Evolutionary conservation across 2,113 vertebrate species (phyloP).

Genomic region (Carlito syrichta): DNA sequence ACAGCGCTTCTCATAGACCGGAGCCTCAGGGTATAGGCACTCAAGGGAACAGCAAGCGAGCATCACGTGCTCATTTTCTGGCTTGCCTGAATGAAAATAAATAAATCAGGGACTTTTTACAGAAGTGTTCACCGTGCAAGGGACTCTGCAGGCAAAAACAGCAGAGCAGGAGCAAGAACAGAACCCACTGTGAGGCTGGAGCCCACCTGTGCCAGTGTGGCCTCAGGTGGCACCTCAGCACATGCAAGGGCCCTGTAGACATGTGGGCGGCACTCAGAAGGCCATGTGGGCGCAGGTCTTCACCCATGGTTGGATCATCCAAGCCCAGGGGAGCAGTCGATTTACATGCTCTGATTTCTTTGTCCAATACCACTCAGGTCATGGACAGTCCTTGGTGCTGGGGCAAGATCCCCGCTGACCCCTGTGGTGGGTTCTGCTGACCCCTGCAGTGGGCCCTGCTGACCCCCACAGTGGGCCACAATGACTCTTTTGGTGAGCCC

Average conservation of each 20-base stretch:
- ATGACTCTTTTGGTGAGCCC: too few species aligned
- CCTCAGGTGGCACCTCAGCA: background rate
- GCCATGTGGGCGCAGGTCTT: background rate
- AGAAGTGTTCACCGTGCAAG: background rate
- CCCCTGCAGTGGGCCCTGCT: rapidly evolving
- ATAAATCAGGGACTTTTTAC: background rate
- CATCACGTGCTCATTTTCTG: rapidly evolving
- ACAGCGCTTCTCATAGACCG: too few species aligned
- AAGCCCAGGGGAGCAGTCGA: background rate
- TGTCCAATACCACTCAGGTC: background rate
- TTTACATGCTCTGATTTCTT: background rate
- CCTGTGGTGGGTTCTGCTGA: background rate
- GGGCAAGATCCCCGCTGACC: too few species aligned
- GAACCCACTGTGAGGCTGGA: too few species aligned
- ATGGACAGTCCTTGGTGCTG: rapidly evolving
- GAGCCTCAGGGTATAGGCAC: too few species aligned
- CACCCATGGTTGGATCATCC: background rate
- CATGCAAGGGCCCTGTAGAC: background rate
- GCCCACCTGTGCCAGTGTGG: too few species aligned
- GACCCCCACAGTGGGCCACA: rapidly evolving
- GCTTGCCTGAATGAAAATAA: background rate
- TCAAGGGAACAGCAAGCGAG: too few species aligned
- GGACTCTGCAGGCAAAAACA: background rate
- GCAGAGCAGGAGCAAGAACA: rapidly evolving
- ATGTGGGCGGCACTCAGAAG: background rate